These are phyloP conservation scores for Macrotrachela quadricornifera DNA, from an alignment of 1,140 invertebrate species.

Conservation along the genomic window DNA sequence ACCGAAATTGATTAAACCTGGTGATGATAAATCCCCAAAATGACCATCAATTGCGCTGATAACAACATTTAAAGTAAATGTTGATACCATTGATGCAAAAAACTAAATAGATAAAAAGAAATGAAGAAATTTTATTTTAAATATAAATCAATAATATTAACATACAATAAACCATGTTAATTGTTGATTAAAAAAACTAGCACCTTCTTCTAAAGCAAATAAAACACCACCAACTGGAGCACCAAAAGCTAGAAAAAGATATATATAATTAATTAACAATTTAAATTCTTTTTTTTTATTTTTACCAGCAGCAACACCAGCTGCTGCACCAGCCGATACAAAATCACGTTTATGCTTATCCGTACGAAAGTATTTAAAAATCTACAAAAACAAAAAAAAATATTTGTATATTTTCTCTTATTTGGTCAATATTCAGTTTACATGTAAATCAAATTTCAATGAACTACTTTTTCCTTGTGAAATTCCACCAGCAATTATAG, in stretches of 20 bases:
- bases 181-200: slow-evolving; percentile 93
- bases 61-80: slow-evolving; percentile 75
- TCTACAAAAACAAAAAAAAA: slow-evolving; percentile 9
- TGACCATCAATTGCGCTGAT: slow-evolving; percentile 67
- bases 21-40: slow-evolving; percentile 47
- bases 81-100: slow-evolving; percentile 85
- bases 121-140: slow-evolving; percentile 5
- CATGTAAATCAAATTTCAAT: slow-evolving; percentile 53
- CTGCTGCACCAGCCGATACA: slow-evolving; percentile 83
- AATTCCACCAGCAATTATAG: slow-evolving; percentile 87
- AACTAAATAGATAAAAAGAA: too few species aligned
- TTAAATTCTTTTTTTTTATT: too few species aligned
- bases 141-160: background rate
- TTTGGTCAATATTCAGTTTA: slow-evolving; percentile 10
- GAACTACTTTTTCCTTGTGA: slow-evolving; percentile 88
- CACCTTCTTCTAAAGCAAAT: slow-evolving; percentile 91
- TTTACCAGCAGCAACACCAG: slow-evolving; percentile 49
- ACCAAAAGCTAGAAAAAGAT: slow-evolving; percentile 50
- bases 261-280: too few species aligned
- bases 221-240: slow-evolving; percentile 87
- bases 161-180: slow-evolving; percentile 73
- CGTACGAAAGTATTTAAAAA: slow-evolving; percentile 49
- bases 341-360: slow-evolving; percentile 97
- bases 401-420: background rate
- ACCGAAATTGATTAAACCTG: slow-evolving; percentile 82